Evolutionary conservation across 2,888 invertebrate genomes (phyloP).

Genomic region (Lydus trimaculatus): DNA sequence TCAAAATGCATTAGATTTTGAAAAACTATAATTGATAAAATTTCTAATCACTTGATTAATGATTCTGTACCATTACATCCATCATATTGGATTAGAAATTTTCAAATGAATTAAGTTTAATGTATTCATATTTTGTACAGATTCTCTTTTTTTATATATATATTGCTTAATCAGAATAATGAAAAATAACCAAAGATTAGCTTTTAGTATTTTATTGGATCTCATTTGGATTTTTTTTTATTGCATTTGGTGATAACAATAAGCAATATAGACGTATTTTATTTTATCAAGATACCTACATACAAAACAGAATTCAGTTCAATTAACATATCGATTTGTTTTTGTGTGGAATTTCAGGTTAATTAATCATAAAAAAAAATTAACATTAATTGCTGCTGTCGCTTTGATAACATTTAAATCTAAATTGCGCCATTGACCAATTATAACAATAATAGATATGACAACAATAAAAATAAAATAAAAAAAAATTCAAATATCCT

Average conservation of each 20-base stretch:
- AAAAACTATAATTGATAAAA: no score
- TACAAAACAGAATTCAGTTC: no score
- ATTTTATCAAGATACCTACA: no score
- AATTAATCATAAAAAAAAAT: slow-evolving; percentile 4
- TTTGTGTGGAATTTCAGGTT: slow-evolving; percentile 15
- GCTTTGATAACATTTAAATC: slow-evolving; percentile 19
- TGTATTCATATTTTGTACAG: neutral
- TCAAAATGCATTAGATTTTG: no score
- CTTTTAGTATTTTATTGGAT: neutral
- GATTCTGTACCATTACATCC: no score
- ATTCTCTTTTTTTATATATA: neutral
- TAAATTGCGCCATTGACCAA: slow-evolving; percentile 27
- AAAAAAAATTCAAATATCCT: slow-evolving; percentile 17
- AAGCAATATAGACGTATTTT: neutral
- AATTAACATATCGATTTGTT: slow-evolving; percentile 5
- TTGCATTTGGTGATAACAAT: neutral
- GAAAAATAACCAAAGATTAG: neutral
- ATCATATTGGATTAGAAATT: neutral
- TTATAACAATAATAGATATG: slow-evolving; percentile 8
- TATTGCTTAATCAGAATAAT: neutral
- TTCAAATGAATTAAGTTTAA: neutral
- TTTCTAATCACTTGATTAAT: no score
- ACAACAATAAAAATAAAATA: slow-evolving; percentile 19
- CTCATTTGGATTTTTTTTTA: neutral
- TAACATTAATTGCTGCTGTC: slow-evolving; percentile 12